Base-by-base conservation (phyloP, 2,888 invertebrate genomes). In the Frankliniella intonsa region DNA sequence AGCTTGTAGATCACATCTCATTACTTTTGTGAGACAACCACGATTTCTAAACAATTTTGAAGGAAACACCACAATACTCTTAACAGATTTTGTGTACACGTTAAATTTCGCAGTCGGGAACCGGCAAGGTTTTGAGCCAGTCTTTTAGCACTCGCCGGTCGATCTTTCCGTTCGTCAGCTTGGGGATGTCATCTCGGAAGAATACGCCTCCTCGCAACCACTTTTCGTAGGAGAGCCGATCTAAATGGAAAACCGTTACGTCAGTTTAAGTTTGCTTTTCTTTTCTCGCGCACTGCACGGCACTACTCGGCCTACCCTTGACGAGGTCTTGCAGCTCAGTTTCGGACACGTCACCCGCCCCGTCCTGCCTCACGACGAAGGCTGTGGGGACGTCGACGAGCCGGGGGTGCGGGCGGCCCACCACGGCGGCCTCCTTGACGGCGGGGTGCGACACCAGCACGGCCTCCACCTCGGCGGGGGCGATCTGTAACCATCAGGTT, bases 401-500 rank as follows among this genome's bases (percentile, higher is more conserved):
- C 8, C 69, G 22, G 3, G 69, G 69, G 22, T 69, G 22, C 22
- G 69, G 69, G 0, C 22, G n/a, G 69, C 69, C 69, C 22, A 69
- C 22, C 22, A 69, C 69, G 22, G 22, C n/a, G n/a, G 69, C 69
- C 22, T 69, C 69, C 69, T 22, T 22, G 8, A 69, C 69, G 22
- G 69, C 69, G 22, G 22, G 11, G 69, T 69, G 69, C 69, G 69
- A 69, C 69, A 69, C 22, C 22, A 69, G 22, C 69, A 69, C 22
- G 22, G 69, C 69, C 22, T 69, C 69, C 69, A 69, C n/a, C 69
- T 69, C 69, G 22, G 69, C 69, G 69, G 69, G 69, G 69, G 69
- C 22, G 7, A 69, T 22, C 69, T 69, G 69, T 55, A 3, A 12
- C 5, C 3, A 55, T 14, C 55, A 55, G 38, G 38, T 38, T 38